Evolutionary conservation across 1,140 invertebrate genomes (phyloP).

Genomic region (Amyelois transitella): DNA sequence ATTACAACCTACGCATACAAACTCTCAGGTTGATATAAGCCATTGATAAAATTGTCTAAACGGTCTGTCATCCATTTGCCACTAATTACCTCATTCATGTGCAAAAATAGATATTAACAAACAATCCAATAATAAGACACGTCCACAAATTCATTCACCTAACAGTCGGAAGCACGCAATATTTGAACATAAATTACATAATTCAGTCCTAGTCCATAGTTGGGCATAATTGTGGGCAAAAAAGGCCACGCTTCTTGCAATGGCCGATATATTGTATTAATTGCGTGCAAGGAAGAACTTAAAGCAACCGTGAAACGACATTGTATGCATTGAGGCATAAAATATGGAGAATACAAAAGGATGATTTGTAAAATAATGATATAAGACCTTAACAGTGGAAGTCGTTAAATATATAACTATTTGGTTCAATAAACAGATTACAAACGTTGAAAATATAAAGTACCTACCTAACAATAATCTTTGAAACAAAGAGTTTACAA

Average conservation of each 20-base stretch:
- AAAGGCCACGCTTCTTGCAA: constrained; percentile 3
- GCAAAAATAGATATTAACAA: neutral
- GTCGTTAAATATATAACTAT: too few relatives aligned
- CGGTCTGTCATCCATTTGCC: neutral
- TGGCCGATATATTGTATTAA: constrained; percentile 15
- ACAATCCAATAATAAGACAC: neutral
- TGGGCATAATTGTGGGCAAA: constrained; percentile 6
- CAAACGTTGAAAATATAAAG: too few relatives aligned
- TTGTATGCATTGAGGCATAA: constrained; percentile 16
- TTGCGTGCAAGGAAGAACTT: constrained; percentile 27
- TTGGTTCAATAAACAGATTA: too few relatives aligned
- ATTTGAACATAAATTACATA: constrained; percentile 6
- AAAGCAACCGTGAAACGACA: constrained; percentile 62
- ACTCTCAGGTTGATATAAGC: neutral
- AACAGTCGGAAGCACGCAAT: neutral
- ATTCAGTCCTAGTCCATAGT: constrained; percentile 1
- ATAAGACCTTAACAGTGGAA: too few relatives aligned
- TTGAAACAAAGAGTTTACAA: too few relatives aligned
- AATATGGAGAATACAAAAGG: neutral
- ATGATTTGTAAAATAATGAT: too few relatives aligned
- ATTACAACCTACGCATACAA: neutral
- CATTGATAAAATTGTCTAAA: neutral
- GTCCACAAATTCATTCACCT: neutral
- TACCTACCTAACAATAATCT: too few relatives aligned
- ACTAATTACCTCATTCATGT: neutral